Percentiles rank a stretch among this genome's conserved stretches.
These are phyloP conservation scores for Pteromalus puparum DNA, from an alignment of 1,140 invertebrate species.

Conservation along the genomic window DNA sequence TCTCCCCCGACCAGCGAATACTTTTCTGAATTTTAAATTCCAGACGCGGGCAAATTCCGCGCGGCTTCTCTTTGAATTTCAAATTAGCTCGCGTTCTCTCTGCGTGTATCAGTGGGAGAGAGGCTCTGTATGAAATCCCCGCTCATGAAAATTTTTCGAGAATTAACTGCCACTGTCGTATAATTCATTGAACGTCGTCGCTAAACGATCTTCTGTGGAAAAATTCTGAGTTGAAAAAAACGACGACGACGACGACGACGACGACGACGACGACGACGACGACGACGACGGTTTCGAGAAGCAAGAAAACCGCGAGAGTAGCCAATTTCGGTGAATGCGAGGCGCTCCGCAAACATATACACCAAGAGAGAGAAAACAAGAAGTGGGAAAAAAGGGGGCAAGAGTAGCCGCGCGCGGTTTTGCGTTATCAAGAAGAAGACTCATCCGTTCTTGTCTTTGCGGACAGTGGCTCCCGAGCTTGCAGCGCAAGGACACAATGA, in stretches of 20 bases:
- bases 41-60: neutral
- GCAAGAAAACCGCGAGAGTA: too few relatives aligned
- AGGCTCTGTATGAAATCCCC: neutral
- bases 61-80: neutral
- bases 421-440: slow-evolving; percentile 32
- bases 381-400: neutral
- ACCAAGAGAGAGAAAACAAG: neutral
- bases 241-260: too few relatives aligned
- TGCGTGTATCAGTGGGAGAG: neutral
- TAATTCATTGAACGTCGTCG: too few relatives aligned
- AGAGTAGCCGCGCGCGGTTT: neutral
- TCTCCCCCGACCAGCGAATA: neutral
- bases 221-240: too few relatives aligned
- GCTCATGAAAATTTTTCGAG: neutral
- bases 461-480: neutral
- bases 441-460: slow-evolving; percentile 43
- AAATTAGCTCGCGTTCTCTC: neutral
- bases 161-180: too few relatives aligned
- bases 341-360: too few relatives aligned
- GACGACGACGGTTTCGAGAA: too few relatives aligned
- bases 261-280: too few relatives aligned
- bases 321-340: too few relatives aligned
- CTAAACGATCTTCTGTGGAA: too few relatives aligned
- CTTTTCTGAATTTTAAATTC: neutral
- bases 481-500: slow-evolving; percentile 26